Evolutionary conservation across 2,113 vertebrate species (phyloP), one percentile per base, ranked within the genome.

Genomic region (Gila orcuttii): DNA sequence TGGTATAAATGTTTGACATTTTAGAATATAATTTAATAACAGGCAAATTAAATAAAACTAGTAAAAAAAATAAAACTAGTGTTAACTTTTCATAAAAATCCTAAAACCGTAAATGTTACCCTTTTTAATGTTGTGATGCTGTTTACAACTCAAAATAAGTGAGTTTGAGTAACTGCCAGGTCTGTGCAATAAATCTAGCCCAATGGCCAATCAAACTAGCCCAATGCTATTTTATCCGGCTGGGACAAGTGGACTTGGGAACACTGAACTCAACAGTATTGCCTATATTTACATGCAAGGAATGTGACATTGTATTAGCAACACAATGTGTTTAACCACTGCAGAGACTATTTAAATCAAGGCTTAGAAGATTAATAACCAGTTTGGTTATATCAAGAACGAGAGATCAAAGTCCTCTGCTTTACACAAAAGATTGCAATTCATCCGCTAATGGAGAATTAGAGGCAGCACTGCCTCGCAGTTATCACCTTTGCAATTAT

Each of bases 321-420:
- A n/a, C 0, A 5, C 4, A 59, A 59, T 59, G 31, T 74, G 39
- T 47, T 73, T 45, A 73, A 73, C 69, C 69, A 73, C 21, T 73
- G 21, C 9, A 36, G 50, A 78, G 75, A 33, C 75, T 57, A 33
- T 78, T 77, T 57, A 31, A 33, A 55, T 57, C 28, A 78, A 36
- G 3, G n/a, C 25, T 36, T 73, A 57, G 17, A 57, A 23, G 28
- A 78, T 55, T 55, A 77, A 77, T 71, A 71, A 71, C 33, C 3
- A 8, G 68, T 71, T 71, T 71, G 68, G 68, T 71, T 42, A 71
- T 42, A 71, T 71, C 33, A 71, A 23, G 68, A 71, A 21, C 25
- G 17, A 28, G 75, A 77, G 75, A 52, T 77, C 25, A 77, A 77
- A 77, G 6, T 55, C 75, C 8, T 52, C 12, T 71, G 33, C 36